These are phyloP conservation scores for Zootermopsis nevadensis DNA, from an alignment of 2,888 invertebrate genomes.

Conservation along the genomic window DNA sequence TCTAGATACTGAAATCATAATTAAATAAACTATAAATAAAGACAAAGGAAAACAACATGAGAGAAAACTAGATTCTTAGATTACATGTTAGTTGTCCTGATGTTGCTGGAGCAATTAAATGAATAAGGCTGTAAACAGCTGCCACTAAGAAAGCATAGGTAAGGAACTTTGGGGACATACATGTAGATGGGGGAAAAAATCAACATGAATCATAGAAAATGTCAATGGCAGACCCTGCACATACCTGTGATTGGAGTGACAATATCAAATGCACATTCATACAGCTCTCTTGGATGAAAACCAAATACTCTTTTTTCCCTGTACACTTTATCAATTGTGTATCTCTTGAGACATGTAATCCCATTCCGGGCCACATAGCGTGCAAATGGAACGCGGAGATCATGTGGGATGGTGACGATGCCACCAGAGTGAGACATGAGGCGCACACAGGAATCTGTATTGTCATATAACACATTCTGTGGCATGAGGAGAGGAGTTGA, in stretches of 20 bases:
- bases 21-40: too few relatives aligned
- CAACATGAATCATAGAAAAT: too few relatives aligned
- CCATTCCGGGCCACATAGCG: conserved; percentile 85
- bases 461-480: conserved; percentile 69
- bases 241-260: conserved; percentile 79
- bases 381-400: conserved; percentile 84
- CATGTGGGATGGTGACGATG: conserved; percentile 86
- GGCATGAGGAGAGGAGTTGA: conserved; percentile 86
- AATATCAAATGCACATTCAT: conserved; percentile 94
- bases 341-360: conserved; percentile 83
- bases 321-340: conserved; percentile 87
- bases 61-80: too few relatives aligned
- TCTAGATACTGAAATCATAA: too few relatives aligned
- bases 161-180: too few relatives aligned
- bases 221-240: conserved; percentile 6
- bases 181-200: too few relatives aligned
- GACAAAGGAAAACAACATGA: too few relatives aligned
- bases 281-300: conserved; percentile 88
- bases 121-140: too few relatives aligned
- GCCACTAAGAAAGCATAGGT: too few relatives aligned
- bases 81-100: too few relatives aligned
- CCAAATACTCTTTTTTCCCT: conserved; percentile 79
- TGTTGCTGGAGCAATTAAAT: too few relatives aligned
- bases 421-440: conserved; percentile 90
- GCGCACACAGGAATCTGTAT: conserved; percentile 74